Conservation (phyloP, 2,113 vertebrate genomes). For the Petromus typicus region DNA sequence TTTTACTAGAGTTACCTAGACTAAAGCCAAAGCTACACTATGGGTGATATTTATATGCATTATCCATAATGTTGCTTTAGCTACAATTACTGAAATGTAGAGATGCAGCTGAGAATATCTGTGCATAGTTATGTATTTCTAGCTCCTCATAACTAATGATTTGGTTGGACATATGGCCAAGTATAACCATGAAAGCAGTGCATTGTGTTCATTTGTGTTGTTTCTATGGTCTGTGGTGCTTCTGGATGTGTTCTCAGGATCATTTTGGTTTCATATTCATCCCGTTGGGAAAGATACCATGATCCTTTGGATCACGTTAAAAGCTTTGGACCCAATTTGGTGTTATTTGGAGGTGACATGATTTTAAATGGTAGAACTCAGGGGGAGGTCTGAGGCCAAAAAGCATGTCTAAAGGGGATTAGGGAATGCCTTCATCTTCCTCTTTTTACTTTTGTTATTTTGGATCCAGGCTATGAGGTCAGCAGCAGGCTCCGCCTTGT, state of each 20-base stretch:
- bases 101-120: too few species aligned
- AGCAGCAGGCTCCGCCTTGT: neutral
- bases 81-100: neutral
- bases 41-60: neutral
- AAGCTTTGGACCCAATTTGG: neutral
- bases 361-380: neutral
- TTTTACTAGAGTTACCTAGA: neutral
- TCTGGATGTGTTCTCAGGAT: neutral
- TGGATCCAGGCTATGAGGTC: neutral
- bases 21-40: neutral
- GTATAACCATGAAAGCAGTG: neutral
- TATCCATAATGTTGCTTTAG: constrained; percentile 23
- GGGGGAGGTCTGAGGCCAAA: neutral
- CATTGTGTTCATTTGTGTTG: neutral
- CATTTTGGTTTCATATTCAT: neutral
- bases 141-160: neutral
- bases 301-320: neutral
- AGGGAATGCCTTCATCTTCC: fast-evolving
- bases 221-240: neutral
- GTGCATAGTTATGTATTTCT: neutral
- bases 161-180: neutral
- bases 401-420: fast-evolving
- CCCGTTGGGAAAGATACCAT: neutral
- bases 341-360: neutral
- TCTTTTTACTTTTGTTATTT: too few species aligned